These are phyloP conservation scores for Teleogryllus oceanicus DNA, from an alignment of 2,888 invertebrate species.

Conservation along the genomic window DNA sequence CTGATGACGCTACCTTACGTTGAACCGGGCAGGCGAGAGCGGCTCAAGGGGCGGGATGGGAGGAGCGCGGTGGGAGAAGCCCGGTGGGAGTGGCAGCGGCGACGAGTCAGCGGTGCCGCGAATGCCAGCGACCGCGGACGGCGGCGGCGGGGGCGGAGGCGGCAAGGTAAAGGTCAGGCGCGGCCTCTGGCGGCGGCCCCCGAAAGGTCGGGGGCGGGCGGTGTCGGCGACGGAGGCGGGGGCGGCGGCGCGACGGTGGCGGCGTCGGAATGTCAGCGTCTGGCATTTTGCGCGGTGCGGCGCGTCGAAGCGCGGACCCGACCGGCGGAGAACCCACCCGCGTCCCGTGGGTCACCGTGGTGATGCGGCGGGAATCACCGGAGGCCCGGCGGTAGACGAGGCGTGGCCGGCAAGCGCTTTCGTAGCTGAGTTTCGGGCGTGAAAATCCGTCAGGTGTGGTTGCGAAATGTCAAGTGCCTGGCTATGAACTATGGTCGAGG, in stretches of 20 bases:
- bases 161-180: conserved; percentile 18
- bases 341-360: too few relatives aligned
- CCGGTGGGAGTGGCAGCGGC: not conserved
- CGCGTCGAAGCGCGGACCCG: not conserved
- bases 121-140: not conserved
- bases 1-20: too few relatives aligned
- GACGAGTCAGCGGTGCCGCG: not conserved
- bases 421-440: too few relatives aligned
- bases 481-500: too few relatives aligned
- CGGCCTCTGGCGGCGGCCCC: not conserved
- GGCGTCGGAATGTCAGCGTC: not conserved
- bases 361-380: too few relatives aligned
- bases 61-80: not conserved
- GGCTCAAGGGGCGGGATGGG: not conserved
- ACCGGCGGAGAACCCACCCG: not conserved
- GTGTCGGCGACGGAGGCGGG: not conserved
- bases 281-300: not conserved
- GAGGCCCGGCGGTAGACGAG: too few relatives aligned
- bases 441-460: too few relatives aligned
- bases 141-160: not conserved
- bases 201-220: not conserved
- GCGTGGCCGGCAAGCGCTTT: too few relatives aligned
- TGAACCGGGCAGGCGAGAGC: too few relatives aligned
- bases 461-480: too few relatives aligned
- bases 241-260: not conserved